phyloP scores from a whole-genome alignment of 2,113 vertebrate species.

The Podiceps cristatus region DNA sequence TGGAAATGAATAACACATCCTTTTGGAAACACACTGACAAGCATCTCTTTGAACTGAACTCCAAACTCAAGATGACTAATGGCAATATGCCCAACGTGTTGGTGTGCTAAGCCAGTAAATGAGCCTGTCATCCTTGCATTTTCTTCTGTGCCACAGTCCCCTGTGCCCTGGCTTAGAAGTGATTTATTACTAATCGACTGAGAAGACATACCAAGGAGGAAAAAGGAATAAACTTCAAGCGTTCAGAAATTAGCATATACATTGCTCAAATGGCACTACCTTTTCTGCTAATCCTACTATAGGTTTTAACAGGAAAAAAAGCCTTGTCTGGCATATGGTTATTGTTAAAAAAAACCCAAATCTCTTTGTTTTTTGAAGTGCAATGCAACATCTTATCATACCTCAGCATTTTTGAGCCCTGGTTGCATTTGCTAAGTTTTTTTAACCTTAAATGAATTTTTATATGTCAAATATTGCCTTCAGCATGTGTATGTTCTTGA shows the following conservation, averaged over 20 bases:
- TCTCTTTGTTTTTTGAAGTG: not conserved
- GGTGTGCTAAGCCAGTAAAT: constrained; percentile 3
- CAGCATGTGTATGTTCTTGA: not conserved
- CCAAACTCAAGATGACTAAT: constrained; percentile 2
- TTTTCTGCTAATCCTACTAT: not conserved
- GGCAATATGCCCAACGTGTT: not conserved
- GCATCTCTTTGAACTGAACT: constrained; percentile 47
- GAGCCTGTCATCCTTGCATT: not conserved
- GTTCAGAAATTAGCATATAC: not conserved
- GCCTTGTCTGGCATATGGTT: not conserved
- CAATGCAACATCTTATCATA: not conserved
- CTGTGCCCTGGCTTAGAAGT: not conserved
- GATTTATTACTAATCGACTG: constrained; percentile 9
- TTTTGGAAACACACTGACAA: constrained; percentile 38
- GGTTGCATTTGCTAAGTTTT: not conserved
- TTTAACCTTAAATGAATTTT: not conserved
- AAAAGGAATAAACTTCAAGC: constrained; percentile 10
- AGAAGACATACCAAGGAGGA: not conserved
- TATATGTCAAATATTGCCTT: not conserved
- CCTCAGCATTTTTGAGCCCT: not conserved
- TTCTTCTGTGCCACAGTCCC: not conserved
- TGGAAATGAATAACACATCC: constrained; percentile 13
- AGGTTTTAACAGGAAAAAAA: not conserved
- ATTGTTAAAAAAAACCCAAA: not conserved
- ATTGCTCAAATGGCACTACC: not conserved